Conservation (phyloP, 2,113 vertebrate genomes). For the Laterallus jamaicensis region DNA sequence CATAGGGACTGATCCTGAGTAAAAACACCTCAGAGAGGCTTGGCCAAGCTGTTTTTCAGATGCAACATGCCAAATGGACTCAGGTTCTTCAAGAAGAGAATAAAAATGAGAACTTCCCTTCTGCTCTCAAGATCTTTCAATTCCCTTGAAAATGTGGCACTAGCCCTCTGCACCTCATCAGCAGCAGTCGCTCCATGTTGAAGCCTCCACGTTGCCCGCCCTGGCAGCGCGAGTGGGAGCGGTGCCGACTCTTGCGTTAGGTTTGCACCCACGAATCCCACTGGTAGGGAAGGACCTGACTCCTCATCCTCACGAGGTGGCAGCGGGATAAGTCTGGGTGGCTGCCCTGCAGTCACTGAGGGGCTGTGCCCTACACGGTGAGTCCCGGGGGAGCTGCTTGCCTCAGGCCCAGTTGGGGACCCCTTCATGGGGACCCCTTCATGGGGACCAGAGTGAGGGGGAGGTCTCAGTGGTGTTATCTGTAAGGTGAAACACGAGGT, state of each 20-base stretch:
- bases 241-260: conserved; percentile 18
- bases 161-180: conserved; percentile 25
- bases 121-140: neutral
- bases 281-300: neutral
- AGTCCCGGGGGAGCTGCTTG: neutral
- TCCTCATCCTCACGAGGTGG: neutral
- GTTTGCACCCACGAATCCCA: conserved; percentile 20
- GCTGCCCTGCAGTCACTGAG: accelerated
- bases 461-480: neutral
- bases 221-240: neutral
- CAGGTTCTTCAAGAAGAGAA: neutral
- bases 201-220: conserved; percentile 16
- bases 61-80: neutral
- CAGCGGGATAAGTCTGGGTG: neutral
- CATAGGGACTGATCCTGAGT: neutral
- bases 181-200: neutral
- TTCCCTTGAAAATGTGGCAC: conserved; percentile 32
- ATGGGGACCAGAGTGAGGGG: neutral
- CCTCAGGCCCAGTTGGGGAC: accelerated
- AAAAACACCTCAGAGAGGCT: neutral
- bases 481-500: neutral
- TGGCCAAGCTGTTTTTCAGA: conserved; percentile 1
- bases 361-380: neutral
- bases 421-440: too few species aligned
- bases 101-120: neutral